Conservation (phyloP, 2,888 invertebrate species). For the Lepidocyrtinus sp. region DNA sequence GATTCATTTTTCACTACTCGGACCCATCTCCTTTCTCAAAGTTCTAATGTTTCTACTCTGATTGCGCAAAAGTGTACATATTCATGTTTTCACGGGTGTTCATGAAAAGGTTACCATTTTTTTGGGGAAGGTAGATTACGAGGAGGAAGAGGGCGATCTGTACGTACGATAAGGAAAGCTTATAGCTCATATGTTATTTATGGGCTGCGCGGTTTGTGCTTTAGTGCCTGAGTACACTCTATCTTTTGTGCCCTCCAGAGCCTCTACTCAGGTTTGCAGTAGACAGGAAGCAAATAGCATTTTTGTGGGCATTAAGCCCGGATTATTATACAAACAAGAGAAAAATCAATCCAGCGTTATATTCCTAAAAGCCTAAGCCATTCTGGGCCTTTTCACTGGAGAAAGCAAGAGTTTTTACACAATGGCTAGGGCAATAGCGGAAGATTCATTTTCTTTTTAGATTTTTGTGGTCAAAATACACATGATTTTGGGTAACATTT, state of each 20-base stretch:
- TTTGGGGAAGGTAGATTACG: not conserved
- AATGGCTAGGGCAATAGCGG: too few species aligned
- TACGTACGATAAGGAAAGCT: conserved; percentile 41
- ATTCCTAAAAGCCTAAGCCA: too few species aligned
- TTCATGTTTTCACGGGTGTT: too few species aligned
- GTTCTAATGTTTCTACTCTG: too few species aligned
- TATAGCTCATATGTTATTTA: conserved; percentile 62
- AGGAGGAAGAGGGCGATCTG: conserved; percentile 43
- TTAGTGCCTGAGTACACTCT: conserved; percentile 39
- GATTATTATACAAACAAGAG: conserved; percentile 42
- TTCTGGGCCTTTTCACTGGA: too few species aligned
- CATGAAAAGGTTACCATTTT: too few species aligned
- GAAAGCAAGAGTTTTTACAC: too few species aligned
- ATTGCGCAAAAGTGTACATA: too few species aligned
- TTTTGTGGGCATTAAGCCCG: conserved; percentile 56
- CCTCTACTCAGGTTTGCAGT: conserved; percentile 1
- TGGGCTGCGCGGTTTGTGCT: conserved; percentile 58
- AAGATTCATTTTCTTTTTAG: not conserved
- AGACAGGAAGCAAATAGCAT: conserved; percentile 62
- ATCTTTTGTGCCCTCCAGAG: conserved; percentile 20
- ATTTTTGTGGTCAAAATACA: not conserved
- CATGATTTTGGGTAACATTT: not conserved
- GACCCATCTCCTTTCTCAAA: too few species aligned
- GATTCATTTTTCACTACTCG: too few species aligned
- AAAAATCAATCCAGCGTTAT: conserved; percentile 55